Evolutionary conservation across 2,888 invertebrate genomes (phyloP).

Genomic region (Trilocha varians): DNA sequence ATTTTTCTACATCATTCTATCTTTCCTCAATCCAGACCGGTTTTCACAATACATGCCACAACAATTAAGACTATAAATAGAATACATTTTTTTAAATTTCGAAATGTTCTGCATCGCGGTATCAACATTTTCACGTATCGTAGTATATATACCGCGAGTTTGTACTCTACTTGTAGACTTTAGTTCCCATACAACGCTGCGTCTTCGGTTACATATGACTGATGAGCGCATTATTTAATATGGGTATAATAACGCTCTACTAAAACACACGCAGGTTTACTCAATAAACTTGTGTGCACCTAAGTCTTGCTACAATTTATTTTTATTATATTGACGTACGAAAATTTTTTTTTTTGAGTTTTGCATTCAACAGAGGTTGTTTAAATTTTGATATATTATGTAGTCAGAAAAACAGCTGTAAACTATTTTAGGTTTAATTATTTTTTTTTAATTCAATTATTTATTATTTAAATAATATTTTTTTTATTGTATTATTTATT

Average conservation of each 20-base stretch:
- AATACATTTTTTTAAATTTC: background rate
- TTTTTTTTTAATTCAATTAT: no score
- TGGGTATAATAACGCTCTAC: conserved; percentile 46
- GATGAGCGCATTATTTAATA: conserved; percentile 26
- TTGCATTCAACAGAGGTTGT: no score
- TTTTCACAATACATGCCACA: background rate
- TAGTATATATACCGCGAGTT: background rate
- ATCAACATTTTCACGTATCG: background rate
- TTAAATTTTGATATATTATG: no score
- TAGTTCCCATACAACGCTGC: conserved; percentile 3
- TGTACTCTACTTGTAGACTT: background rate
- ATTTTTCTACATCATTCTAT: no score
- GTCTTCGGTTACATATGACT: conserved; percentile 23
- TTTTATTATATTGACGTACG: background rate
- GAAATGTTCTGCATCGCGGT: background rate
- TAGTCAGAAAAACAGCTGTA: no score
- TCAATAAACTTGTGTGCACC: conserved; percentile 51
- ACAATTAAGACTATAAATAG: background rate
- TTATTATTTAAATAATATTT: no score
- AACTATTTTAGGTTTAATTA: no score
- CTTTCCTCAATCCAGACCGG: no score
- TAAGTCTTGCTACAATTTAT: conserved; percentile 41
- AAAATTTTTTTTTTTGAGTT: no score
- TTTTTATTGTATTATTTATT: background rate
- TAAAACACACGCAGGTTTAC: conserved; percentile 50